Base-by-base conservation (phyloP, 2,888 invertebrate genomes). In the Microplitis deprimator region DNA sequence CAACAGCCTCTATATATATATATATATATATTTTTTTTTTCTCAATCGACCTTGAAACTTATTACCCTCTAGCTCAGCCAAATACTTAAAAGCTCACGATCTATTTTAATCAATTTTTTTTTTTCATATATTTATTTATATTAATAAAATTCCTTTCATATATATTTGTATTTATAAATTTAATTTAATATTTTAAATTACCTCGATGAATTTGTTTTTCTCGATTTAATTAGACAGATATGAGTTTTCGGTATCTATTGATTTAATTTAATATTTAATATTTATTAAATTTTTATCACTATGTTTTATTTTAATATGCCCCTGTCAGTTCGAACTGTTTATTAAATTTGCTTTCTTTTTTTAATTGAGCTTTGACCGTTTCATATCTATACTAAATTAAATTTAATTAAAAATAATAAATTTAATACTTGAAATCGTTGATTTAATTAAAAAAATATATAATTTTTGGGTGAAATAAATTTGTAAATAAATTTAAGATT, bases 41-140 rank as follows among this genome's bases (percentile, higher is more conserved):
- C 78, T 81, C 80, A 64, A 79, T 77, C 79, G 82, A 82, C 83
- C 81, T 82, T 80, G 73, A 78, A 78, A 82, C 82, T 83, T 84
- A 83, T 84, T 83, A 84, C 82, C 82, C 81, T 72, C 76, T 72
- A 61, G 50, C 39, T 67, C 8, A 60, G 60, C 17, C n/a, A n/a
- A 8, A 40, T n/a, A 39, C 41, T 41, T 17, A n/a, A 40, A 68
- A 13, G 7, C 13, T 68, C 39, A 68, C 39, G 41, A 68, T 13
- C 39, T 7, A 8, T 20, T 10, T 20, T n/a, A n/a, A 10, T 67
- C 13, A 29, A 13, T 38, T 20, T 8, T 13, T 40, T 39, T 40
- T 39, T 29, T 68, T 39, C 8, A 68, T 39, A 13, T n/a, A 68
- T 29, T 29, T 29, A 29, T 29, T 29, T 29, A 29, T 29, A 29